phyloP scores from a whole-genome alignment of 2,888 invertebrate species.

The Stegana nigrithorax region DNA sequence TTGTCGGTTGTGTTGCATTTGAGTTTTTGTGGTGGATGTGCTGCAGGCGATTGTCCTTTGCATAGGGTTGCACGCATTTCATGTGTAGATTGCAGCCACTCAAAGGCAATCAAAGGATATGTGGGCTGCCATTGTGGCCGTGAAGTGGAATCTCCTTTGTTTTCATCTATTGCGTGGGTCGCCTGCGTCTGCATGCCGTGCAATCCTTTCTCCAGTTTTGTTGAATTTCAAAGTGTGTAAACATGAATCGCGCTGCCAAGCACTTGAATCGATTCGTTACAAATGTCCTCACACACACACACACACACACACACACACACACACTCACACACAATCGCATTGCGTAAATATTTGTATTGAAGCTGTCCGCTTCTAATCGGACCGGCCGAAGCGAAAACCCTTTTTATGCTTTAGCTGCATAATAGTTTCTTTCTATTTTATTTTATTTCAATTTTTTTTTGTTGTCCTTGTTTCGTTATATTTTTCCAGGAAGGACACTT shows the following conservation, averaged over 20 bases:
- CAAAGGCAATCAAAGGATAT: conserved; percentile 19
- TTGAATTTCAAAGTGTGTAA: neutral
- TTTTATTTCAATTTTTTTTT: neutral
- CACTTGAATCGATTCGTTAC: conserved; percentile 8
- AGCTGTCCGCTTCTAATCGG: neutral
- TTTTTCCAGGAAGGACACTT: neutral
- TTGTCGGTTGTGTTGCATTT: conserved; percentile 16
- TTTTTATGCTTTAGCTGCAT: neutral
- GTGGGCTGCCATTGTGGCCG: too few species aligned
- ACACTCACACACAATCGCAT: neutral
- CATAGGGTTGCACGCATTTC: conserved; percentile 15
- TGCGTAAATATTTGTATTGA: neutral
- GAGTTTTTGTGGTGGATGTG: neutral
- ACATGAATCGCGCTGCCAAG: conserved; percentile 15
- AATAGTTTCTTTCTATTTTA: too few species aligned
- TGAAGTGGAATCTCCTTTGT: too few species aligned
- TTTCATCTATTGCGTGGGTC: neutral
- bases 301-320: neutral
- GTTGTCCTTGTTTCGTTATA: neutral
- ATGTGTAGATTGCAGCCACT: conserved; percentile 32
- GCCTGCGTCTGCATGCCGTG: conserved; percentile 21
- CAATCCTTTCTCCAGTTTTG: neutral
- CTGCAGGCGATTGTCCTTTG: conserved; percentile 13
- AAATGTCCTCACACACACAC: neutral
- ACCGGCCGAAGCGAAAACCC: neutral